Conservation (phyloP, 2,888 invertebrate species). For the Drosophila prostipennis region DNA sequence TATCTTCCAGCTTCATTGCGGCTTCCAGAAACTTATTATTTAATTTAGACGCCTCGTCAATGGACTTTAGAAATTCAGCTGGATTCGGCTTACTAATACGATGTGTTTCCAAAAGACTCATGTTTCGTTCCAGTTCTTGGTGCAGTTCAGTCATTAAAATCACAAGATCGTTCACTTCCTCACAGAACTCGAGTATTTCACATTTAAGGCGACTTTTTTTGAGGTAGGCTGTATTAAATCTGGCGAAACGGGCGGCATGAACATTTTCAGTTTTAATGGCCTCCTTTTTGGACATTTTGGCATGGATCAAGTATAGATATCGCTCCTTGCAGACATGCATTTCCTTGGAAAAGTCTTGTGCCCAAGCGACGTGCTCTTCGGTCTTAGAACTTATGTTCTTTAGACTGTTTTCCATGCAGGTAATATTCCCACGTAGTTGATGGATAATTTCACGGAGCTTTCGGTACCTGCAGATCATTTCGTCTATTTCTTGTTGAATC, state of each 20-base stretch:
- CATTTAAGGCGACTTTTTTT: constrained; percentile 5
- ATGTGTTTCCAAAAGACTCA: background rate
- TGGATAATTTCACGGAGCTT: constrained; percentile 25
- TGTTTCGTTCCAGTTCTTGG: constrained; percentile 12
- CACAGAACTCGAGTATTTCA: constrained; percentile 40
- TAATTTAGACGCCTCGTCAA: background rate
- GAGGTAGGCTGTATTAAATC: background rate
- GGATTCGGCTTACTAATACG: background rate
- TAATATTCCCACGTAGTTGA: constrained; percentile 5
- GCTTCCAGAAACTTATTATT: background rate
- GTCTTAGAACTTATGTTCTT: constrained; percentile 2
- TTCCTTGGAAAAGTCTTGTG: constrained; percentile 19
- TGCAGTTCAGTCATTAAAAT: constrained; percentile 37
- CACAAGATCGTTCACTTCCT: constrained; percentile 42
- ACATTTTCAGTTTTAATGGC: constrained; percentile 1
- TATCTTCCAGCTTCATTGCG: background rate
- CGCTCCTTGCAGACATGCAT: constrained; percentile 39
- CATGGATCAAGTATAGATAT: constrained; percentile 7
- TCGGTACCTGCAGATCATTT: constrained; percentile 42
- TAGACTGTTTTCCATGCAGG: constrained; percentile 13
- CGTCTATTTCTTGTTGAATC: constrained; percentile 50
- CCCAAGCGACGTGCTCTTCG: constrained; percentile 21
- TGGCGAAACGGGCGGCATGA: background rate
- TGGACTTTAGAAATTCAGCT: background rate
- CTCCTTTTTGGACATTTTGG: constrained; percentile 37